phyloP scores from a whole-genome alignment of 1,140 invertebrate genomes.

The Lysiphlebus fabarum region DNA sequence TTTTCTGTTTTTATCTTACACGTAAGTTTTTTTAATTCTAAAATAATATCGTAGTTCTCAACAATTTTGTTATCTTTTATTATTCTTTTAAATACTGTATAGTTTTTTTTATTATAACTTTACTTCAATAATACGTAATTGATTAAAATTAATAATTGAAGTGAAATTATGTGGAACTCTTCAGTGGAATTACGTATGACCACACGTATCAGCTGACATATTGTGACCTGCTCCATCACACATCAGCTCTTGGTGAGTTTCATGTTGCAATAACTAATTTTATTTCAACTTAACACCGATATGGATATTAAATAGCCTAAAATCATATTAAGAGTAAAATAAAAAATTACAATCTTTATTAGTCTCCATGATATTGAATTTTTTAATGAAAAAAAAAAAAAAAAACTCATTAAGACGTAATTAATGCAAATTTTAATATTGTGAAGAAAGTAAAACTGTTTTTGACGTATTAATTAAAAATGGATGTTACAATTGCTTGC shows the following conservation, averaged over 20 bases:
- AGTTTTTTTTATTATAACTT: no score
- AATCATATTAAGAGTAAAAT: slow-evolving; percentile 7
- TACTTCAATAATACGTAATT: neutral
- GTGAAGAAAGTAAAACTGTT: no score
- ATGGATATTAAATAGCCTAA: slow-evolving; percentile 26
- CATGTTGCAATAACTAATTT: slow-evolving; percentile 25
- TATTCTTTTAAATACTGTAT: no score
- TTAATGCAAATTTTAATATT: neutral
- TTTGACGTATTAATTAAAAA: no score
- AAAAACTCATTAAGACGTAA: neutral
- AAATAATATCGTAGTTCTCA: no score
- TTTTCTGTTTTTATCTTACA: no score
- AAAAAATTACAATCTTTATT: no score
- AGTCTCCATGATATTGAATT: neutral
- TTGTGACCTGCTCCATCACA: slow-evolving; percentile 54
- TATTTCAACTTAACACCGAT: slow-evolving; percentile 9
- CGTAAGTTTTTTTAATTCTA: slow-evolving; percentile 4
- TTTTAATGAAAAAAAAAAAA: no score
- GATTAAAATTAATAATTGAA: slow-evolving; percentile 15
- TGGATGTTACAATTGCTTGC: no score
- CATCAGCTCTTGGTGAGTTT: slow-evolving; percentile 51
- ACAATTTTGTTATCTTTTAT: slow-evolving; percentile 7
- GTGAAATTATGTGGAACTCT: slow-evolving; percentile 54
- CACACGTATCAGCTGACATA: slow-evolving; percentile 57
- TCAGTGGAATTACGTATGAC: slow-evolving; percentile 48